These are phyloP conservation scores for Bubalus kerabau DNA, from an alignment of 2,113 vertebrate species.

Conservation along the genomic window DNA sequence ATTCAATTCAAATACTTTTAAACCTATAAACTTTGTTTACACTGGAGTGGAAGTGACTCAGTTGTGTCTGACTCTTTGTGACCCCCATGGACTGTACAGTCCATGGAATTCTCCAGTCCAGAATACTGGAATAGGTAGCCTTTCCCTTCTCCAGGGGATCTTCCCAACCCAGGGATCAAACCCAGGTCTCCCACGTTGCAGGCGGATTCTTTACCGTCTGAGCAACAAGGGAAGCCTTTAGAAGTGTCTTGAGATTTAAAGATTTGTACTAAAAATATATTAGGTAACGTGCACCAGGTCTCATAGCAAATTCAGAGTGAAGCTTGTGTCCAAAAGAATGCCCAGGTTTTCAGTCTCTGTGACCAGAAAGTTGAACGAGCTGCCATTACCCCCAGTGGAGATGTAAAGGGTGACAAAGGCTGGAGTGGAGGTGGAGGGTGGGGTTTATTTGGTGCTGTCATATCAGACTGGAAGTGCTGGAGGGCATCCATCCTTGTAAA, in stretches of 20 bases:
- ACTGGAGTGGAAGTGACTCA: neutral
- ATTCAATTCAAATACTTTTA: neutral
- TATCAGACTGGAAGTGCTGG: neutral
- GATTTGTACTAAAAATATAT: neutral
- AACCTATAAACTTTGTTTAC: neutral
- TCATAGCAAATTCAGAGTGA: neutral
- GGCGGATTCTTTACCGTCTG: neutral
- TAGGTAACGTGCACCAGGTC: neutral
- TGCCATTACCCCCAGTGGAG: neutral
- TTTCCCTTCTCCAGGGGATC: neutral
- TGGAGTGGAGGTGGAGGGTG: neutral
- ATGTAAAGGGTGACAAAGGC: neutral
- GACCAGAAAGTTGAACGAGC: neutral
- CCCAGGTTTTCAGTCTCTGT: neutral
- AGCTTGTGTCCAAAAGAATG: neutral
- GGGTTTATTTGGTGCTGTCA: neutral
- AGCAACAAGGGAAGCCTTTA: neutral
- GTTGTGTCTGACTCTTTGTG: neutral
- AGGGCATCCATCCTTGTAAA: neutral
- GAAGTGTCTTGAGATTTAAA: neutral
- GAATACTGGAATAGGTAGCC: neutral
- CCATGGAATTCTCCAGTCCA: neutral
- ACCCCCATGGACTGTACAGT: neutral
- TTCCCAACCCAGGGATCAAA: neutral
- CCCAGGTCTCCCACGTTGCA: neutral